Base-by-base conservation (phyloP, 2,888 invertebrate genomes). In the Agriopis aurantiaria region DNA sequence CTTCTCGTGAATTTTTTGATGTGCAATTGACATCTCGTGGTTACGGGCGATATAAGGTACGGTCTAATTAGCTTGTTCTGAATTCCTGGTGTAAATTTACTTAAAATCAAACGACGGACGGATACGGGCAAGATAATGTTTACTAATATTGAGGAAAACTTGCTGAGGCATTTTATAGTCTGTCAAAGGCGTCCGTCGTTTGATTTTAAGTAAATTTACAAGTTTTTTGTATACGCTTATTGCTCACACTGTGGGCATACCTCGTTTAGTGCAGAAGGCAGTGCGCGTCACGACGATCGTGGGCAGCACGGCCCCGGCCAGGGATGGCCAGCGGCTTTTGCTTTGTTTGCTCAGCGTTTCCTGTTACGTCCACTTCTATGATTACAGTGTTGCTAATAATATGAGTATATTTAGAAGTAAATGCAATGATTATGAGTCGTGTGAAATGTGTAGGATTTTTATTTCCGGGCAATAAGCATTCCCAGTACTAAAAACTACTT, bases 281-380 rank as follows among this genome's bases (percentile, higher is more conserved):
- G 90, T 84, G 81, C 87, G 75, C 86, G 81, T 90, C 91, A 91
- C 90, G 90, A 90, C 78, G 76, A 76, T 83, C 79, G 88, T 90
- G 89, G 91, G 89, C 87, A 88, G 79, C 75, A 76, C 83, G 85
- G 85, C 87, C 85, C 85, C 80, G 71, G 71, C 81, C 82, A 84
- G 87, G 91, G 92, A 92, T 91, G 92, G 91, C 87, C 92, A 84
- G 88, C 90, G 88, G 85, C 85, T 88, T 88, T 86, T 84, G 74
- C 82, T 69, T 91, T 92, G 91, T 92, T 92, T 90, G 87, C 81
- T 81, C 78, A 87, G 79, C 84, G 80, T 88, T 92, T 91, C 89
- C 90, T 88, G 88, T 80, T 84, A 80, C 76, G 75, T 78, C 76
- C 81, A 84, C 84, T 82, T 84, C 83, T 71, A 72, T 69, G 58